Evolutionary conservation across 2,113 vertebrate species (phyloP), one percentile per base, ranked within the genome.

Genomic region (Dascyllus trimaculatus): DNA sequence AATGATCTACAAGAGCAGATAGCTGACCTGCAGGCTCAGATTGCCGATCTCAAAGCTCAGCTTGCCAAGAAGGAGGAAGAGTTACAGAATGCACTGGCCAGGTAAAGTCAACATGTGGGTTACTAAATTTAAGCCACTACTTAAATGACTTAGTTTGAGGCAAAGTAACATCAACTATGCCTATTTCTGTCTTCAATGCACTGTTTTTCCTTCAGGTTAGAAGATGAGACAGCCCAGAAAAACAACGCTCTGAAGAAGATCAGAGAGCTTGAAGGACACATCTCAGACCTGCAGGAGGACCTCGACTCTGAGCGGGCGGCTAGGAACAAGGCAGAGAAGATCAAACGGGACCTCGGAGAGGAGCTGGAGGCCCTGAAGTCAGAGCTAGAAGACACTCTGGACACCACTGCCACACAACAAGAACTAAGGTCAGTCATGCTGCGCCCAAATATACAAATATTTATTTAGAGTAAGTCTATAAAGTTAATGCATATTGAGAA

Each of bases 351-450:
- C 87, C 93, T 99, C 0, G 96, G 97, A 1, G 97, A 99, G 84
- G 97, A 99, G 94, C 92, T 99, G 80, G 97, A 98, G 92, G 98
- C 98, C 0, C 95, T 99, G 13, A 97, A 97, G 89, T 97, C 97
- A 0, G 98, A 99, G 93, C 94, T 99, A 29, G 98, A 99, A 82
- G 98, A 99, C 75, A 99, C 97, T 0, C 80, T 99, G 84, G 98
- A 99, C 89, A 97, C 94, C 80, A 98, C 97, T 0, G 97, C 98
- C 25, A 95, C 96, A 1, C 97, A 99, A 86, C 97, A 99, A 88
- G 97, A 99, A 68, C 96, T 99, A 58, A 94, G 98, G 98, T 98
- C 74, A 4, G 71, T 54, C 25, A 52, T 3, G 46, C 15, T 26
- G 22, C 2, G 21, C 5, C 29, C 17, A 60, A 38, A 53, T 1